Base-by-base conservation (phyloP, 2,888 invertebrate species). In the Drosophila neotestacea region DNA sequence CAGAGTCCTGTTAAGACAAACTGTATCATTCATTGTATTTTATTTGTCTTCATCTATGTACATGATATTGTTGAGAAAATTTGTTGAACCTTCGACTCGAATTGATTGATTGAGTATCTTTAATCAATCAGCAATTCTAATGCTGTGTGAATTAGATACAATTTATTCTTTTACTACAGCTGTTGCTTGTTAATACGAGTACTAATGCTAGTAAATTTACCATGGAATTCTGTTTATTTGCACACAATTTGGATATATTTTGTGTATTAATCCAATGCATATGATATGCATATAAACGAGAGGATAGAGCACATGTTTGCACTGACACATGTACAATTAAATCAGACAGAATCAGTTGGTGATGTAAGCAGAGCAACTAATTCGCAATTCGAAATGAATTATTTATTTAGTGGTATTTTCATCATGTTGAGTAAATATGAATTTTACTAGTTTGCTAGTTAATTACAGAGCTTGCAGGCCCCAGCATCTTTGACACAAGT, bases 331-430 rank as follows among this genome's bases (percentile, higher is more conserved):
- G 41, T 38, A 16, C 56, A 70, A 68, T 56, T 58, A 41, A 58
- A 30, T 55, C 28, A 28, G 46, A 13, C 4, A 22, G 34, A 9
- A 2, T 4, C 22, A 0, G 41, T 9, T 16, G 10, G 13, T 0
- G 9, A 9, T 13, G 22, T 13, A 27, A 11, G 39, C 28, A 34
- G n/a, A 9, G 51, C 30, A 46, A 36, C 42, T 28, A 51, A 59
- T 38, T 58, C 46, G 22, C 46, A 67, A 50, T 46, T 46, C 36
- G 42, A 65, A 65, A 79, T 79, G 79, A 79, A 82, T 85, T 85
- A 83, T 82, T 82, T 79, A 85, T 76, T 70, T 78, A 56, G 65
- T 47, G 61, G 64, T 63, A 46, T 51, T 77, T 42, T 39, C 71
- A 66, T 61, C 60, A 65, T 65, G 60, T 51, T 75, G 30, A 27